Evolutionary conservation across 2,797 vertebrate species (phyloP), one percentile per base, ranked within the genome.

Genomic region (Botia kubotai): DNA sequence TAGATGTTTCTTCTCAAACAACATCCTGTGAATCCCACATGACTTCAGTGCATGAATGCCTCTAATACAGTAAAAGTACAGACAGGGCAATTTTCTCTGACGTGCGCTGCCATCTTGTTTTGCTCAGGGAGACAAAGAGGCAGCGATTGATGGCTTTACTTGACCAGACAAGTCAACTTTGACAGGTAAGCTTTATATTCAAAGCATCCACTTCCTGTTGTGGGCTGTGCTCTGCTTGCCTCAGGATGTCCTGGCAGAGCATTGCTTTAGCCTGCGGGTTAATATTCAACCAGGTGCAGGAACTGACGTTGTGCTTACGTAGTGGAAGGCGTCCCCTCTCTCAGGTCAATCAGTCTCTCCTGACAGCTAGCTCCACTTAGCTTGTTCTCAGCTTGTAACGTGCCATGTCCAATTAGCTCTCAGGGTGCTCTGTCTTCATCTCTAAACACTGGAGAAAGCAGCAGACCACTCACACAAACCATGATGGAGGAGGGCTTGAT

Each of bases 371-470:
- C 88, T 87, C 93, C 90, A 93, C 94, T 96, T 93, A 94, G 92
- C 88, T 85, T 96, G 95, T 96, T 92, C 91, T 91, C 88, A 3
- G 86, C 94, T 94, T 95, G 95, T 96, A 95, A 89, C 86, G 91
- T 90, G 92, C 93, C 94, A 94, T 93, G 95, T 96, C 94, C 95
- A 95, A 96, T 96, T 96, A 95, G 94, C 94, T 94, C 77, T 88
- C 86, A 81, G 90, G 90, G 90, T 92, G 89, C 91, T 94, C 91
- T 89, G 86, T 93, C 93, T 93, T 93, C 91, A 91, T 93, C 89
- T 85, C 84, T 86, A 85, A 87, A 84, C 89, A 83, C 89, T 89
- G 89, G 89, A 77, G 75, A 92, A 92, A 0, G 85, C 83, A 89
- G 84, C 70, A 86, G 89, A 89, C 92, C 88, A 88, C 86, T 85